phyloP scores from a whole-genome alignment of 2,888 invertebrate species.

The Labia minor region DNA sequence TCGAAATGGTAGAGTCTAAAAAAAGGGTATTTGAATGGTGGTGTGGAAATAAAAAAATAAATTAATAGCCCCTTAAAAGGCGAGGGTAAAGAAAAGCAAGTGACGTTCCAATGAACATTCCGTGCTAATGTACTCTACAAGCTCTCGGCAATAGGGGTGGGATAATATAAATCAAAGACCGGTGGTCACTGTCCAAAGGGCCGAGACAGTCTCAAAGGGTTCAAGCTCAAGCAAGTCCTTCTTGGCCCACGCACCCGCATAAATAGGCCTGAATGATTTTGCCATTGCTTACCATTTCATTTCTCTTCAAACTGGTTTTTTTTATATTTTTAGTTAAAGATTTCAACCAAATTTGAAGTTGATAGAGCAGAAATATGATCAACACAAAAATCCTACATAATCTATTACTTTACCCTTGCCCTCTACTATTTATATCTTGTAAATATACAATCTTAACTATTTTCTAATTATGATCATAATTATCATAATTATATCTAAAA shows the following conservation, averaged over 20 bases:
- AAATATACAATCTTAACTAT: too few relatives aligned
- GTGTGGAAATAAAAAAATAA: not conserved
- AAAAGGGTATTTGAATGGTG: not conserved
- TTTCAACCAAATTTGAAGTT: too few relatives aligned
- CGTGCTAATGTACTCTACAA: not conserved
- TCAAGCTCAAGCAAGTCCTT: not conserved
- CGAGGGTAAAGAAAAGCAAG: not conserved
- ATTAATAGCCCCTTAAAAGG: not conserved
- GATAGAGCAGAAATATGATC: too few relatives aligned
- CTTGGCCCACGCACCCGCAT: not conserved
- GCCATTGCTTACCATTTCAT: too few relatives aligned
- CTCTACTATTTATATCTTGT: too few relatives aligned
- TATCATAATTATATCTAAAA: too few relatives aligned
- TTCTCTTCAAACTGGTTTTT: too few relatives aligned
- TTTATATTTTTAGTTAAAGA: too few relatives aligned
- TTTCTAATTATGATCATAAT: too few relatives aligned
- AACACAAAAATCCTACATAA: too few relatives aligned
- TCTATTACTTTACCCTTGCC: too few relatives aligned
- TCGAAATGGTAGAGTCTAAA: too few relatives aligned
- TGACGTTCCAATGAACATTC: not conserved
- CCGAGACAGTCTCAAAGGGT: not conserved
- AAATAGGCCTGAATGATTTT: not conserved
- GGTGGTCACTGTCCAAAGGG: not conserved
- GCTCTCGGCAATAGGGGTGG: not conserved
- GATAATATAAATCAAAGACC: not conserved